Evolutionary conservation across 2,888 invertebrate genomes (phyloP).

Genomic region (Drosophila mimica): DNA sequence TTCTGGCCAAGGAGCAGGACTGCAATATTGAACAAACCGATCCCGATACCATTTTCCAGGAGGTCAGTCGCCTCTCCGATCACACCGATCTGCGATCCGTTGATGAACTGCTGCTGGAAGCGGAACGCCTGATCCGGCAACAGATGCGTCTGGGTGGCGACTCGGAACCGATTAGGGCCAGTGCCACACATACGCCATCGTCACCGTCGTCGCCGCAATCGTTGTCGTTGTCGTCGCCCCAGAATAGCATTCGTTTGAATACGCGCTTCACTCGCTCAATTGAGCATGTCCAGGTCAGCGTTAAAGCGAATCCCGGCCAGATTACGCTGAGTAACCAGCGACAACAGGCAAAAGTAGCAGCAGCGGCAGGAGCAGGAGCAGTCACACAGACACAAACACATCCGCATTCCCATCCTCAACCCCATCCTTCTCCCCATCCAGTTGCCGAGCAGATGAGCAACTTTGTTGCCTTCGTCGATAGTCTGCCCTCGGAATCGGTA

Average conservation of each 20-base stretch:
- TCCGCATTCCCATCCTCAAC: background rate
- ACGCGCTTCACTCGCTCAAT: constrained; percentile 73
- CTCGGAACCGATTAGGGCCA: background rate
- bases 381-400: background rate
- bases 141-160: constrained; percentile 67
- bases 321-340: constrained; percentile 10
- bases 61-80: constrained; percentile 88
- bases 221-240: constrained; percentile 57
- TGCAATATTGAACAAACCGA: constrained; percentile 85
- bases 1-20: constrained; percentile 83
- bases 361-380: constrained; percentile 3
- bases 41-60: constrained; percentile 89
- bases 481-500: constrained; percentile 82
- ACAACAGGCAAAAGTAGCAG: constrained; percentile 1
- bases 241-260: constrained; percentile 75
- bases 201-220: constrained; percentile 58
- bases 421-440: background rate
- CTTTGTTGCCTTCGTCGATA: constrained; percentile 82
- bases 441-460: constrained; percentile 23
- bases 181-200: constrained; percentile 24
- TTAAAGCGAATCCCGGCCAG: constrained; percentile 2
- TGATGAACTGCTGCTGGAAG: constrained; percentile 87
- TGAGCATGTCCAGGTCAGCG: constrained; percentile 51
- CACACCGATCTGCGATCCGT: constrained; percentile 86
- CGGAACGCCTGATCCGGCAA: constrained; percentile 86